These are phyloP conservation scores for Dryobotodes eremita DNA, from an alignment of 2,888 invertebrate genomes.

Conservation along the genomic window DNA sequence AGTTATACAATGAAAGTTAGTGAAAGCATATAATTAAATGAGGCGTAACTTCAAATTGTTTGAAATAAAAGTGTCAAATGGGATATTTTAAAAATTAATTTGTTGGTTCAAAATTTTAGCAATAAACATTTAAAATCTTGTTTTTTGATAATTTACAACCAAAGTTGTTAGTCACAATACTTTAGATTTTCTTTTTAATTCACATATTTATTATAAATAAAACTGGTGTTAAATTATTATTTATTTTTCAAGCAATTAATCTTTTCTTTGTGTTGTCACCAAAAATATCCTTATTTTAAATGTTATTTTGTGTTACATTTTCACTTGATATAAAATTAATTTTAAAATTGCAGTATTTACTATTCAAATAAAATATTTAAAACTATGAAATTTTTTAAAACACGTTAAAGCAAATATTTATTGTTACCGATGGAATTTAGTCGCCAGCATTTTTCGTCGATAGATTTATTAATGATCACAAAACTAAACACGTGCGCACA, in stretches of 20 bases:
- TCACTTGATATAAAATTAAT: background rate
- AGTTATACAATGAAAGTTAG: conserved; percentile 36
- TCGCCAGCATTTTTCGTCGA: conserved; percentile 57
- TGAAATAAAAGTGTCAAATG: background rate
- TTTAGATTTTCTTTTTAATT: background rate
- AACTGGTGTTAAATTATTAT: background rate
- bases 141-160: background rate
- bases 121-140: background rate
- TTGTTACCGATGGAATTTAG: conserved; percentile 64
- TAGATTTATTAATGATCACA: conserved; percentile 53
- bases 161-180: too few species aligned
- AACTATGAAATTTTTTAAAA: background rate
- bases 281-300: background rate
- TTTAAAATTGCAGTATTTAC: background rate
- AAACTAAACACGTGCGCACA: conserved; percentile 76
- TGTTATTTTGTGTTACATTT: background rate
- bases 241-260: too few species aligned
- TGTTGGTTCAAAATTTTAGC: background rate
- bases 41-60: background rate
- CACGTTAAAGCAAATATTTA: background rate
- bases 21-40: conserved; percentile 30
- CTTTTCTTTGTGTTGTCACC: background rate
- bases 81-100: background rate
- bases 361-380: background rate
- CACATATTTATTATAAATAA: background rate